phyloP scores from a whole-genome alignment of 23 tunicate genomes.

The Halocynthia roretzi region DNA sequence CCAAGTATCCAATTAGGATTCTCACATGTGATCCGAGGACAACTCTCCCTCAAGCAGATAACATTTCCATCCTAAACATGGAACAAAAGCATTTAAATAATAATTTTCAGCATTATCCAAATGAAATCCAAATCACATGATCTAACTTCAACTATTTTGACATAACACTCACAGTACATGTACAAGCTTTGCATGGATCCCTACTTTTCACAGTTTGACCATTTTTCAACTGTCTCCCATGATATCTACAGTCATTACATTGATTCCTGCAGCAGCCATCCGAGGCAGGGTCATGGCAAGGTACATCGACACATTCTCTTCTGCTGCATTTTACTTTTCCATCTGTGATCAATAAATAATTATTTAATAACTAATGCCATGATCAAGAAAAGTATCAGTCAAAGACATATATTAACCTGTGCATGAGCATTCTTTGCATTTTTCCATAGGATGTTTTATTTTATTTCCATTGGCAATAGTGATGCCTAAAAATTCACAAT shows the following conservation, averaged over 20 bases:
- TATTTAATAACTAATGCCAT: slow-evolving; percentile 1
- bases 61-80: slow-evolving; percentile 65
- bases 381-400: neutral
- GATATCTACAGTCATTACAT: slow-evolving; percentile 62
- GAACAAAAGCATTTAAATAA: neutral
- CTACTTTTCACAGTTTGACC: slow-evolving; percentile 33
- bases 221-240: slow-evolving; percentile 35
- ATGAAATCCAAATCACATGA: neutral
- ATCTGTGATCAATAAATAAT: slow-evolving; percentile 21
- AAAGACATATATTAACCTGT: slow-evolving; percentile 26
- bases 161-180: slow-evolving; percentile 43
- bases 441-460: slow-evolving; percentile 36
- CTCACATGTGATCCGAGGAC: slow-evolving; percentile 33
- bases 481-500: slow-evolving; percentile 23
- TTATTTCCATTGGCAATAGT: slow-evolving; percentile 20
- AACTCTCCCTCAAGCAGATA: slow-evolving; percentile 31
- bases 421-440: slow-evolving; percentile 63
- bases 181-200: slow-evolving; percentile 51
- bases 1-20: slow-evolving; percentile 31
- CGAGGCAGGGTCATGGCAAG: slow-evolving; percentile 50
- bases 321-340: slow-evolving; percentile 32
- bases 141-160: neutral
- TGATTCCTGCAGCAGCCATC: slow-evolving; percentile 63
- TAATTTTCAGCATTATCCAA: neutral
- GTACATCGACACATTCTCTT: slow-evolving; percentile 18